phyloP scores from a whole-genome alignment of 2,888 invertebrate genomes.

The Euspilapteryx auroguttella region DNA sequence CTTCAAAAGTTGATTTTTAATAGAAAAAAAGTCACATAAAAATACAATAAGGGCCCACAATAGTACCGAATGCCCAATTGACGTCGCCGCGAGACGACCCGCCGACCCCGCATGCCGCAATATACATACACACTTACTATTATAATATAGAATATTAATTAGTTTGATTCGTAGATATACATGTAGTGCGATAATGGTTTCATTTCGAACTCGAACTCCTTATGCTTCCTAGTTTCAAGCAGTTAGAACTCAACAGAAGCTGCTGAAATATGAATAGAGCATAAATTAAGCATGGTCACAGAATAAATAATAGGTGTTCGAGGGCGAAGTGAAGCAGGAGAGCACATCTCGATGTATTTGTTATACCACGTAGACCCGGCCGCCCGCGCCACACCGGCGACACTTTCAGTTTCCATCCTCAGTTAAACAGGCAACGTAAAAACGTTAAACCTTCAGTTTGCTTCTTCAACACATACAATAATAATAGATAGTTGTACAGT shows the following conservation, averaged over 20 bases:
- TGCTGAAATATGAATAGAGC: too few relatives aligned
- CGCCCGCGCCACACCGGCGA: slow-evolving; percentile 31
- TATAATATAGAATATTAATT: slow-evolving; percentile 60
- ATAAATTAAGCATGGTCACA: background rate
- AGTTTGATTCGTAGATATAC: slow-evolving; percentile 59
- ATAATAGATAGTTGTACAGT: slow-evolving; percentile 55
- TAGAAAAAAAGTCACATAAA: slow-evolving; percentile 69
- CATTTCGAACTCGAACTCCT: slow-evolving; percentile 12
- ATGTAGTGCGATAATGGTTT: slow-evolving; percentile 24
- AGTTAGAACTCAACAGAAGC: too few relatives aligned
- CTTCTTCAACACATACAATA: slow-evolving; percentile 42
- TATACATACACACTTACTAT: slow-evolving; percentile 53
- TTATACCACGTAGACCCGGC: slow-evolving; percentile 53
- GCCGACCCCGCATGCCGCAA: slow-evolving; percentile 23
- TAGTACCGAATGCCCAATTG: slow-evolving; percentile 78
- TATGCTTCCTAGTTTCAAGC: too few relatives aligned
- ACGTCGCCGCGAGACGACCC: slow-evolving; percentile 43
- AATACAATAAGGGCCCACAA: slow-evolving; percentile 84
- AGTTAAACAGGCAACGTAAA: slow-evolving; percentile 28
- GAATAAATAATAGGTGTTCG: slow-evolving; percentile 11
- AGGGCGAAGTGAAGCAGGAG: slow-evolving; percentile 15
- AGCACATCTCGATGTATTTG: slow-evolving; percentile 54
- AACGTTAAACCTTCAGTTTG: slow-evolving; percentile 18
- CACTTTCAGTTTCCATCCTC: slow-evolving; percentile 43
- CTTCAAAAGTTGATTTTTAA: slow-evolving; percentile 90